A percentile compares a stretch with the other conserved stretches of the same genome.
These are phyloP conservation scores for Ochropacha duplaris DNA, from an alignment of 2,888 invertebrate genomes.

Conservation along the genomic window DNA sequence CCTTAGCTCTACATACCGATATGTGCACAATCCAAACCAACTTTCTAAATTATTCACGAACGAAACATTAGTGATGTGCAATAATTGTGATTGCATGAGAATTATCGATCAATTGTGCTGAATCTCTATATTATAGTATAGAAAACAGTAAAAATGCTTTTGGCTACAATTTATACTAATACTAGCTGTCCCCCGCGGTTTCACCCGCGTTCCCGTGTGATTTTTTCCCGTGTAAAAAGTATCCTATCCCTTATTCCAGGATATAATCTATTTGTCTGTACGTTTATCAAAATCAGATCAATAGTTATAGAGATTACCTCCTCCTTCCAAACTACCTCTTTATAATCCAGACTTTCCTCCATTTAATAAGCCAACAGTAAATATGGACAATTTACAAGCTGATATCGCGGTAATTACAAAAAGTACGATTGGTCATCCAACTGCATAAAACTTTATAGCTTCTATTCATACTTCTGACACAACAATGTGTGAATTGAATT, in stretches of 20 bases:
- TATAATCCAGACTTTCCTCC: no score
- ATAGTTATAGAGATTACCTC: no score
- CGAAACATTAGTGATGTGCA: slow-evolving; percentile 35
- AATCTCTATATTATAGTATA: not conserved
- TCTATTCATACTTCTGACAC: not conserved
- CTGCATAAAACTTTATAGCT: not conserved
- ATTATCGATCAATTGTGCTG: not conserved
- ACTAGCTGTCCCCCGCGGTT: no score
- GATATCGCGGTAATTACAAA: not conserved
- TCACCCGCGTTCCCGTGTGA: no score
- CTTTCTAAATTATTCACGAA: slow-evolving; percentile 64
- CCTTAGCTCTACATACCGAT: not conserved
- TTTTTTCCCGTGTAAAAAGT: no score
- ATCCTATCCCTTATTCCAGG: no score
- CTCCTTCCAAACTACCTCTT: no score
- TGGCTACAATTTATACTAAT: no score
- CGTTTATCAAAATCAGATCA: no score
- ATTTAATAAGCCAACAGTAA: no score
- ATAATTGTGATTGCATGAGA: slow-evolving; percentile 7
- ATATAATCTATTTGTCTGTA: no score
- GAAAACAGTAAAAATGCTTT: no score
- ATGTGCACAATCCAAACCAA: slow-evolving; percentile 18
- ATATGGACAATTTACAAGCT: not conserved
- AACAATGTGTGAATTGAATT: not conserved
- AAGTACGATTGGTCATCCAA: not conserved